A percentile compares a stretch with the other conserved stretches of the same genome.
phyloP scores from a whole-genome alignment of 2,888 invertebrate genomes.

The Eristalinus sepulchralis region DNA sequence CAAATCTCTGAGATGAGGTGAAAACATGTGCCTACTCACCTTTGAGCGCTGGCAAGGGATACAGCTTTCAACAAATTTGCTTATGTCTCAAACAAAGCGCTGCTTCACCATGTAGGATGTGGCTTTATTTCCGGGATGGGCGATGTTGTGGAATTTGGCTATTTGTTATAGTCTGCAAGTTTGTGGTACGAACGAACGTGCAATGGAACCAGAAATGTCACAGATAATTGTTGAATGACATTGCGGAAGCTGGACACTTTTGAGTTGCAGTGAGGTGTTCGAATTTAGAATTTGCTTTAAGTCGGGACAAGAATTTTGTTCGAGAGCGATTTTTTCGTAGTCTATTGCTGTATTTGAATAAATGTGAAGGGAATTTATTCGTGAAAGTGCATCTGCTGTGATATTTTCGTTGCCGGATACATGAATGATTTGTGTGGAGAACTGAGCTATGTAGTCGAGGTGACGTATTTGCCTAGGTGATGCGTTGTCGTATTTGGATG shows the following conservation, averaged over 20 bases:
- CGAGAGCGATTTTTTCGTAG: neutral
- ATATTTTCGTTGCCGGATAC: slow-evolving; percentile 22
- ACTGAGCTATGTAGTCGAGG: slow-evolving; percentile 8
- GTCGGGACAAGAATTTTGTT: neutral
- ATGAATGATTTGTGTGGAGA: neutral
- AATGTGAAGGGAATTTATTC: neutral
- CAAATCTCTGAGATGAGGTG: neutral
- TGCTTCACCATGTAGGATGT: neutral
- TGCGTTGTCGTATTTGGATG: slow-evolving; percentile 7
- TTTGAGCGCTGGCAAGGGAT: neutral
- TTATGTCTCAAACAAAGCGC: neutral
- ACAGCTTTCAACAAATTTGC: neutral
- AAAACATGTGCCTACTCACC: neutral
- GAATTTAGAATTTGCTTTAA: neutral
- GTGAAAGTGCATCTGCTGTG: slow-evolving; percentile 11
- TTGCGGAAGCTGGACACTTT: neutral
- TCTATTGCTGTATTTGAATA: neutral
- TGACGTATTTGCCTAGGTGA: slow-evolving; percentile 18
- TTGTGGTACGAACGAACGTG: neutral
- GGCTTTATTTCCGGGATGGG: neutral
- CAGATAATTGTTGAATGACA: neutral
- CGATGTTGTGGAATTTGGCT: neutral
- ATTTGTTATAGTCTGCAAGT: neutral
- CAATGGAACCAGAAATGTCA: slow-evolving; percentile 1
- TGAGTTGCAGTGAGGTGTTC: neutral